Conservation (phyloP, 2,797 vertebrate species). For the Manis pentadactyla region DNA sequence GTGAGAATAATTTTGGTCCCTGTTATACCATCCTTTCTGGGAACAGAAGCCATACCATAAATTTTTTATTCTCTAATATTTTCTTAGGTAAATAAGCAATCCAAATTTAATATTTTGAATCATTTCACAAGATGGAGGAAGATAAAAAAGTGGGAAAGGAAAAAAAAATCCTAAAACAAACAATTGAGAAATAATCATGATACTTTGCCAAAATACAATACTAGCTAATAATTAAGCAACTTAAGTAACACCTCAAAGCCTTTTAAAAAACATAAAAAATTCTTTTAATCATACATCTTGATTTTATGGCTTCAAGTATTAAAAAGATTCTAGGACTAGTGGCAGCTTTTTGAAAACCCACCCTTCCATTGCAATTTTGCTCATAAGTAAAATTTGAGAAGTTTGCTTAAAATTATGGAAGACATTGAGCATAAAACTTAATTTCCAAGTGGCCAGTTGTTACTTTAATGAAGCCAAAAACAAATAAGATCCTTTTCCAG, state of each 20-base stretch:
- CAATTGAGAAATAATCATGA: neutral
- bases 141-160: neutral
- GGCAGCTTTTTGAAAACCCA: slow-evolving; percentile 11
- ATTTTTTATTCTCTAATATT: slow-evolving; percentile 27
- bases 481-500: neutral
- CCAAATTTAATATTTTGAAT: neutral
- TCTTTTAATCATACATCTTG: slow-evolving; percentile 10
- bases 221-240: slow-evolving; percentile 40
- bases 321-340: neutral
- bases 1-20: neutral
- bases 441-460: slow-evolving; percentile 17
- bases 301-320: slow-evolving; percentile 6
- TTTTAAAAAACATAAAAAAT: slow-evolving; percentile 47
- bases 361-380: neutral
- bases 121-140: neutral
- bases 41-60: neutral
- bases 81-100: neutral
- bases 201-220: neutral
- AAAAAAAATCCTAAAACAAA: neutral
- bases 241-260: slow-evolving; percentile 21
- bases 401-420: neutral
- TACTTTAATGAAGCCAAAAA: neutral
- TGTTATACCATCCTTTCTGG: neutral
- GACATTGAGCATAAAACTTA: slow-evolving; percentile 5
- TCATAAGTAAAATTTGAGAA: slow-evolving; percentile 44